phyloP scores from a whole-genome alignment of 2,888 invertebrate species.

The Harpalus rubripes region DNA sequence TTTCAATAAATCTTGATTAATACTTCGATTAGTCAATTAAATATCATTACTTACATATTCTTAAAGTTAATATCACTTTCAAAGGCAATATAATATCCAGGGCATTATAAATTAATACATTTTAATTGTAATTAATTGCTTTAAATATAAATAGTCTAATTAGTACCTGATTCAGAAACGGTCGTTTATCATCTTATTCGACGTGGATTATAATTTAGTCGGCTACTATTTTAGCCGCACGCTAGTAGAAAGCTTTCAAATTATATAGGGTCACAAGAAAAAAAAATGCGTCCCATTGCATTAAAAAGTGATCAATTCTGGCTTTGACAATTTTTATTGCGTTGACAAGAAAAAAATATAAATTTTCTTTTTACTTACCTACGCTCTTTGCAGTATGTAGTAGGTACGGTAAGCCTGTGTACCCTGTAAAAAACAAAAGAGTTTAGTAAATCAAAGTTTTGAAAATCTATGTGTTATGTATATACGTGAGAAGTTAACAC shows the following conservation, averaged over 20 bases:
- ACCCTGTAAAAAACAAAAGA: not conserved
- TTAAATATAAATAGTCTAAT: conserved; percentile 51
- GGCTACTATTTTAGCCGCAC: conserved; percentile 6
- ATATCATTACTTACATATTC: conserved; percentile 25
- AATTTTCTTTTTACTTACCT: too few relatives aligned
- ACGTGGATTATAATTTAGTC: conserved; percentile 38
- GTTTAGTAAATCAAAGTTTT: not conserved
- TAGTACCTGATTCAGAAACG: conserved; percentile 53
- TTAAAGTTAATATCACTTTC: conserved; percentile 45
- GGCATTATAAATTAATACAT: conserved; percentile 54
- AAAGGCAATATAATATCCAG: conserved; percentile 19
- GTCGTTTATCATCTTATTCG: conserved; percentile 39
- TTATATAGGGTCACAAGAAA: too few relatives aligned
- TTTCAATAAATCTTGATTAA: conserved; percentile 25
- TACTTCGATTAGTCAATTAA: conserved; percentile 10
- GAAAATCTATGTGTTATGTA: not conserved
- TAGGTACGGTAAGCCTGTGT: not conserved
- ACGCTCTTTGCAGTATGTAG: not conserved
- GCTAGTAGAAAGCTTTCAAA: not conserved
- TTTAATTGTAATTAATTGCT: conserved; percentile 55
- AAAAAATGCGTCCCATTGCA: too few relatives aligned
- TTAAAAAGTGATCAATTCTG: too few relatives aligned
- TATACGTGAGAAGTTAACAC: conserved; percentile 45
- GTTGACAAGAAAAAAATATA: too few relatives aligned
- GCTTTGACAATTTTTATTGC: too few relatives aligned